A percentile compares a stretch with the other conserved stretches of the same genome.
Evolutionary conservation across 64 coral and sea anemone species (phyloP).

Genomic region (Catalaphyllia jardinei): DNA sequence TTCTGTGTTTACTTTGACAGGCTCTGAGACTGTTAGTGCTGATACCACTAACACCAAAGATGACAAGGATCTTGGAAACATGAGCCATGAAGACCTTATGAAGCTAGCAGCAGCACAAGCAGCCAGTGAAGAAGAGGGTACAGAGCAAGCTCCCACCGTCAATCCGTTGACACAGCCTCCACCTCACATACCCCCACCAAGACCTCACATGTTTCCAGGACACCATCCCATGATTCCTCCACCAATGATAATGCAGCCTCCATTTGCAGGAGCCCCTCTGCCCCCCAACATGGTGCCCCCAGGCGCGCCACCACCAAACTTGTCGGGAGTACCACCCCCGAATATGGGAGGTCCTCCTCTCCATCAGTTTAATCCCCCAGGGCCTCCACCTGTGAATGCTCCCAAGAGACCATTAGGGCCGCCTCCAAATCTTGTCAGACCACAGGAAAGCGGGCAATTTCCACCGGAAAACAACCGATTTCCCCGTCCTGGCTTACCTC

Average conservation of each 20-base stretch:
- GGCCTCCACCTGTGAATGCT: not conserved
- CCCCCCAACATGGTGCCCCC: slow-evolving; percentile 75
- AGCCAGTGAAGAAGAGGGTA: slow-evolving; percentile 15
- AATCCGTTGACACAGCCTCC: slow-evolving; percentile 38
- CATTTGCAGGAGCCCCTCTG: slow-evolving; percentile 68
- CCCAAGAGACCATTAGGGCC: slow-evolving; percentile 18
- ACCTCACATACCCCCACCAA: slow-evolving; percentile 73
- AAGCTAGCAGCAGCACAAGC: slow-evolving; percentile 75
- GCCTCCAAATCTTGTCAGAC: not conserved
- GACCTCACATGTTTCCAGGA: slow-evolving; percentile 72
- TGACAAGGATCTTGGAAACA: slow-evolving; percentile 72
- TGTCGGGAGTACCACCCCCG: slow-evolving; percentile 56
- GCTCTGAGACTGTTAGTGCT: slow-evolving; percentile 29
- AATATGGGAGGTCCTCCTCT: slow-evolving; percentile 25
- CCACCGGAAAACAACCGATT: slow-evolving; percentile 16
- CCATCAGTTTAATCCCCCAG: slow-evolving; percentile 30
- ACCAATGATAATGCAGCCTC: slow-evolving; percentile 83
- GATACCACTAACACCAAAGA: slow-evolving; percentile 46
- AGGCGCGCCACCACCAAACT: slow-evolving; percentile 43
- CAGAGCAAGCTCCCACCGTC: slow-evolving; percentile 9
- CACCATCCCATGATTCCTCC: slow-evolving; percentile 76
- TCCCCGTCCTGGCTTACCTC: slow-evolving; percentile 2
- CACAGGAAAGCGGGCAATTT: slow-evolving; percentile 38
- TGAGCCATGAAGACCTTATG: slow-evolving; percentile 80
- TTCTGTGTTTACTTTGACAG: slow-evolving; percentile 13